Base-by-base conservation (phyloP, 2,888 invertebrate genomes). In the Lordiphosa andalusiaca region DNA sequence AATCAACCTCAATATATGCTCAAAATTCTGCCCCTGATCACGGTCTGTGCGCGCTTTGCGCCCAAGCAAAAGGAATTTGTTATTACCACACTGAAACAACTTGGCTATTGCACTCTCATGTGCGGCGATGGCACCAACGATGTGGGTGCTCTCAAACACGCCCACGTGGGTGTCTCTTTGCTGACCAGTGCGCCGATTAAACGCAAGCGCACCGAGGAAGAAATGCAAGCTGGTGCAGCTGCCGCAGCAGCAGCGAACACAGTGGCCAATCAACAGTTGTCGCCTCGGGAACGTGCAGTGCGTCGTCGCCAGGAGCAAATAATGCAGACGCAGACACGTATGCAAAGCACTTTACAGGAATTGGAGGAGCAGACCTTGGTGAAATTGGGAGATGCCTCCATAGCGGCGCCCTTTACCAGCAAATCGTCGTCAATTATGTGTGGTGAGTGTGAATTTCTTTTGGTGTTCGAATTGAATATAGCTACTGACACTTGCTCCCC, bases 81-180 rank as follows among this genome's bases (percentile, higher is more conserved):
- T 2, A 94, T 99, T 40, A 95, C 96, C 6, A 93, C 95, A 4
- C 90, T 99, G 51, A 98, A 97, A 88, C 92, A 93, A 13, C 77
- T 89, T 1, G 99, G 99, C 4, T 96, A 93, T 85, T 93, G 93
- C 3, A 98, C 98, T 0, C 91, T 99, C 2, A 99, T 99, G 99
- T 99, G 99, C 87, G 99, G 99, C 2, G 99, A 99, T 90, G 99
- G 99, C 53, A 99, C 99, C 1, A 99, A 99, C 89, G 99, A 99
- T 90, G 99, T 99, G 9, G 99, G 99, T 13, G 98, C 98, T 4
- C 90, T 99, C 48, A 99, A 99, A 90, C 99, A 99, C 90, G 98
- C 99, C 33, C 95, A 99, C 90, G 98, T 93, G n/a, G 97, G 97
- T 44, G 97, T 98, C 13, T 97, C 98, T 0, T 94, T 98, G 78